Base-by-base conservation (phyloP, 2,888 invertebrate genomes). In the Chamaedrilus cognettii region DNA sequence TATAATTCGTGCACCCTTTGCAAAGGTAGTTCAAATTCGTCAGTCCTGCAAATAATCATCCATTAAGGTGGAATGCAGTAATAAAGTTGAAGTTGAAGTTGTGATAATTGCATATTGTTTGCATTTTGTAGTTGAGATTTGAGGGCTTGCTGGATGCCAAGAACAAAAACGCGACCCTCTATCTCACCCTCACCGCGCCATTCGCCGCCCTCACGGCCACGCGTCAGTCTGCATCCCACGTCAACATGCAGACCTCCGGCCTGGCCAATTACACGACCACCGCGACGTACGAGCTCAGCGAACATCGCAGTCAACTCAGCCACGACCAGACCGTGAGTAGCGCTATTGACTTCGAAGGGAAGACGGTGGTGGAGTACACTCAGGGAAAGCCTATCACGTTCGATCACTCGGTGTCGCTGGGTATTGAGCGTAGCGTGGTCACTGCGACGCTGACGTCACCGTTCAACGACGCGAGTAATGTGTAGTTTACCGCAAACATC, bases 321-420 rank as follows among this genome's bases (percentile, higher is more conserved):
- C 34, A 64, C 35, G 52, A 49, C n/a, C 23, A 19, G 49, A 65
- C 15, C 50, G 15, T 57, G 5, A 30, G 62, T 7, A 50, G 34
- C 42, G 34, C 33, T 42, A 55, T n/a, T 15, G 62, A 66, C 49
- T 63, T 66, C 57, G 51, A 34, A 31, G 61, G 32, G 26, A 66
- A 63, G 57, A 23, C 57, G 23, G 26, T 28, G 19, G n/a, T 66
- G 15, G 57, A 55, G 42, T 68, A 68, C 56, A 51, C 50, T 19
- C 32, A 0, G 2, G 68, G 65, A 26, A 4, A 23, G 52, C 23
- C 56, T 15, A 52, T 52, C 26, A 52, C 15, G 11, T 23, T 52
- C 5, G 28, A 52, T 7, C 55, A 52, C 26, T 7, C 7, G 26
- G 55, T 52, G 55, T 19, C 49, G 19, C 26, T 42, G 42, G 19